These are phyloP conservation scores for Hormaphis cornu DNA, from an alignment of 1,140 invertebrate species.

Conservation along the genomic window DNA sequence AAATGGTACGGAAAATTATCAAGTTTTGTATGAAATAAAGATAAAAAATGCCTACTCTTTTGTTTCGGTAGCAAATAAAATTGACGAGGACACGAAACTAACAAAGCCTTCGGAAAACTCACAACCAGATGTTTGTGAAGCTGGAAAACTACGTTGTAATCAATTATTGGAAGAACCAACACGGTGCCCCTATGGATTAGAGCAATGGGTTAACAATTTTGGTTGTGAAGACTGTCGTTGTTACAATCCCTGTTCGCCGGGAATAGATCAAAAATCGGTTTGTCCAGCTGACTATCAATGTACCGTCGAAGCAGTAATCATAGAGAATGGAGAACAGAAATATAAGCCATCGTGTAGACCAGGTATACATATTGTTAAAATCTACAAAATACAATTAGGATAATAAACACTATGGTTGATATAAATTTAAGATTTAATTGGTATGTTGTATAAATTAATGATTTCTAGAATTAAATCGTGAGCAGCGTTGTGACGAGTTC, in stretches of 20 bases:
- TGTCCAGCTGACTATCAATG: constrained; percentile 60
- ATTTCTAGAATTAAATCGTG: no score
- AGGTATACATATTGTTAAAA: constrained; percentile 42
- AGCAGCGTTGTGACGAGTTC: no score
- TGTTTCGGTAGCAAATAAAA: constrained; percentile 36
- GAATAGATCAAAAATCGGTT: constrained; percentile 39
- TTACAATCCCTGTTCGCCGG: constrained; percentile 57
- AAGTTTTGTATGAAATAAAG: no score
- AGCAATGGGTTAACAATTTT: constrained; percentile 54
- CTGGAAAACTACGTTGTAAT: constrained; percentile 50
- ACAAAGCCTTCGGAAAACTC: constrained; percentile 8
- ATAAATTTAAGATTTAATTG: no score
- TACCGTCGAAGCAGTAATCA: constrained; percentile 51
- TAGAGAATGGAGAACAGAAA: constrained; percentile 40
- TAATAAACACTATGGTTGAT: no score
- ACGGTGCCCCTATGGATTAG: constrained; percentile 64
- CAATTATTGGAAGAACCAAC: constrained; percentile 41
- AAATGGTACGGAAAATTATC: constrained; percentile 49
- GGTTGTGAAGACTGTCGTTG: constrained; percentile 68
- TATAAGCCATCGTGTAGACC: constrained; percentile 54
- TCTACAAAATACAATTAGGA: no score
- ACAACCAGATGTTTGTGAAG: constrained; percentile 46
- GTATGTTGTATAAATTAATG: no score
- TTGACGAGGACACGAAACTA: constrained; percentile 39
- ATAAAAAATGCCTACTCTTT: neutral